A percentile compares a stretch with the other conserved stretches of the same genome.
These are phyloP conservation scores for Cephus rjabovi DNA, from an alignment of 2,888 invertebrate genomes.

Conservation along the genomic window DNA sequence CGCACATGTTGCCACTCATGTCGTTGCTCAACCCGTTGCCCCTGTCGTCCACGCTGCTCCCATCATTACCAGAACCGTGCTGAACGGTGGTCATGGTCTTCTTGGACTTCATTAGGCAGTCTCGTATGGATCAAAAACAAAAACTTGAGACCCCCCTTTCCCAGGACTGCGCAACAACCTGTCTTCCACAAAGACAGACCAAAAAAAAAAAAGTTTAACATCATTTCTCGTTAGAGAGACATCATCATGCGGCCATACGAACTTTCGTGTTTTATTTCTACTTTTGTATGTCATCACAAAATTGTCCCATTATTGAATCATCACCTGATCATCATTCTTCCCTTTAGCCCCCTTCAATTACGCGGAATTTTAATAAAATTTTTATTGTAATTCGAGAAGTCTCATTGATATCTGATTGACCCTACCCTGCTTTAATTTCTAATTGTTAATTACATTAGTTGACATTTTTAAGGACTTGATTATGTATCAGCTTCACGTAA, in stretches of 20 bases:
- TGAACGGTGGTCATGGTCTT: slow-evolving; percentile 36
- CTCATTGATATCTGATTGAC: background rate
- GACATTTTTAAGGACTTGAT: background rate
- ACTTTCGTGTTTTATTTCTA: background rate
- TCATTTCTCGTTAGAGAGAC: background rate
- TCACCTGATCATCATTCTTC: background rate
- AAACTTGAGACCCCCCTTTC: slow-evolving; percentile 4
- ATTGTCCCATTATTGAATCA: slow-evolving; percentile 9
- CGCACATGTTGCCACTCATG: slow-evolving; percentile 51
- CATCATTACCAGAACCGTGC: slow-evolving; percentile 41
- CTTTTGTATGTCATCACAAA: background rate
- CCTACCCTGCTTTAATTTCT: background rate
- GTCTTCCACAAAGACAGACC: background rate
- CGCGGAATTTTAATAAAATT: slow-evolving; percentile 53
- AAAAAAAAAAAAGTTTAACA: slow-evolving; percentile 4
- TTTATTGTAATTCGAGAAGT: slow-evolving; percentile 42
- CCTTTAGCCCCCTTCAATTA: slow-evolving; percentile 32
- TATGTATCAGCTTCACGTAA: background rate
- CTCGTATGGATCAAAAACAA: slow-evolving; percentile 14
- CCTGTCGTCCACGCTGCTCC: slow-evolving; percentile 66
- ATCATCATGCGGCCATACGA: background rate
- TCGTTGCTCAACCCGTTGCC: slow-evolving; percentile 58
- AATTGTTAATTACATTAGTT: background rate
- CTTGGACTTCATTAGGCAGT: slow-evolving; percentile 21
- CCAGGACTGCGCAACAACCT: slow-evolving; percentile 10